Conservation (phyloP, 1,140 invertebrate genomes). For the Listronotus bonariensis region DNA sequence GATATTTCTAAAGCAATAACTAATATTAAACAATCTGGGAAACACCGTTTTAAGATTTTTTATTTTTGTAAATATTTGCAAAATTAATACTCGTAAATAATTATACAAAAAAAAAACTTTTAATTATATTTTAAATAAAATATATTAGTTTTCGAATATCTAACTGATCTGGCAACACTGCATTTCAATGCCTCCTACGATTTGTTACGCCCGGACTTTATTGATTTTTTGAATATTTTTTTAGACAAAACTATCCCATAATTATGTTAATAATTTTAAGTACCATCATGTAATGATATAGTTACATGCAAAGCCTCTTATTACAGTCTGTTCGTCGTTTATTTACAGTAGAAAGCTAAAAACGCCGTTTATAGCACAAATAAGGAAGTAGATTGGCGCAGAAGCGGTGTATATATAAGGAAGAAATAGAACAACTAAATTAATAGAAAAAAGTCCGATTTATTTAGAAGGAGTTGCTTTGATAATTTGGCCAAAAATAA, state of each 20-base stretch:
- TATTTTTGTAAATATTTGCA: too few relatives aligned
- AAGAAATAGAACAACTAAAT: slow-evolving; percentile 22
- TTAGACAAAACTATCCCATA: slow-evolving; percentile 11
- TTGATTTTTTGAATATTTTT: slow-evolving; percentile 47
- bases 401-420: slow-evolving; percentile 1
- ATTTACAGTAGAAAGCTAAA: slow-evolving; percentile 20
- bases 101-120: too few relatives aligned
- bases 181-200: slow-evolving; percentile 36
- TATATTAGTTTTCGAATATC: too few relatives aligned
- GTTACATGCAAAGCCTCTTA: slow-evolving; percentile 14
- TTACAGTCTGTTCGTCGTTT: slow-evolving; percentile 2
- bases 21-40: too few relatives aligned
- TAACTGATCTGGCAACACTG: slow-evolving; percentile 12
- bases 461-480: slow-evolving; percentile 25
- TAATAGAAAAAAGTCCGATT: slow-evolving; percentile 13
- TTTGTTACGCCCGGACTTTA: slow-evolving; percentile 50
- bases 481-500: slow-evolving; percentile 40
- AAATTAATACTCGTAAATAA: too few relatives aligned
- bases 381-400: slow-evolving; percentile 18
- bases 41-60: too few relatives aligned
- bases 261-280: slow-evolving; percentile 5
- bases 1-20: too few relatives aligned
- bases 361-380: slow-evolving; percentile 27
- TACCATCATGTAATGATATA: slow-evolving; percentile 12
- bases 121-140: too few relatives aligned